Conservation (phyloP, 2,888 invertebrate species). For the Rhamphomyia laevipes region DNA sequence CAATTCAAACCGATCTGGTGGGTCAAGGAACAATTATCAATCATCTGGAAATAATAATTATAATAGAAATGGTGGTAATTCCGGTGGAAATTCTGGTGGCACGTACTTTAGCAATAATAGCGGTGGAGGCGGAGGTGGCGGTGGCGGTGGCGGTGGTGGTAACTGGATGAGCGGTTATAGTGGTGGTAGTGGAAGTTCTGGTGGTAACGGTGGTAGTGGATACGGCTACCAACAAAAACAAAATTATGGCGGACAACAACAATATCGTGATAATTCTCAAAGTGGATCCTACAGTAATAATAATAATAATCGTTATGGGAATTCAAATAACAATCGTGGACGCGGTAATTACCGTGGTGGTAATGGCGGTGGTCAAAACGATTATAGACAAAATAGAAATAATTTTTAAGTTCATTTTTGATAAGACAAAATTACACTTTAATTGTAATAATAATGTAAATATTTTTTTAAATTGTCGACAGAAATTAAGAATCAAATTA, state of each 20-base stretch:
- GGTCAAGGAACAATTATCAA: not conserved
- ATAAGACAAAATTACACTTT: no score
- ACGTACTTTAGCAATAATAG: not conserved
- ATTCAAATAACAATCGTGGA: no score
- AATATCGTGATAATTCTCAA: not conserved
- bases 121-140: not conserved
- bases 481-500: no score
- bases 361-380: no score
- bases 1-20: not conserved
- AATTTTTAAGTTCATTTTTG: no score
- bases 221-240: not conserved
- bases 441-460: no score
- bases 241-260: not conserved
- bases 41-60: not conserved
- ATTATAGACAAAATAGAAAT: no score
- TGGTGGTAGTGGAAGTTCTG: not conserved
- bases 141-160: not conserved
- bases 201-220: not conserved
- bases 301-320: not conserved
- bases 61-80: not conserved
- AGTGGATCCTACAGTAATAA: not conserved
- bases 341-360: no score
- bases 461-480: no score
- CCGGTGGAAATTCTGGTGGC: no score
- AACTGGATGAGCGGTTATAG: no score